Base-by-base conservation (phyloP, 1,140 invertebrate genomes). In the Achatina immaculata region DNA sequence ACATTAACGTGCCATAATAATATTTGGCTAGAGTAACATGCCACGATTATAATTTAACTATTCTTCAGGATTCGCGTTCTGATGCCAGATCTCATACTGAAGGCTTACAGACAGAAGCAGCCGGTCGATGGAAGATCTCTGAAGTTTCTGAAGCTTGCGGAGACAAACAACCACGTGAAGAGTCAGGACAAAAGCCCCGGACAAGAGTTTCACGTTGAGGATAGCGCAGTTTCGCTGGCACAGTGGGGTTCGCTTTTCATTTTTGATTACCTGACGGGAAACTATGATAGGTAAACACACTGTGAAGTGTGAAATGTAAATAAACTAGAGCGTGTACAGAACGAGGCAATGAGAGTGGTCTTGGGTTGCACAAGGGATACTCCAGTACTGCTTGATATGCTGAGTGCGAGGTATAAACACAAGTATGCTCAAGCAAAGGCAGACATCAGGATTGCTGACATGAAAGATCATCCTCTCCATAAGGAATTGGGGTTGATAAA, bases 231-330 rank as follows among this genome's bases (percentile, higher is more conserved):
- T 9, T 83, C 89, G 34, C 71, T 92, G 28, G 80, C 91, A 14
- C 92, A 92, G 83, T 92, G 92, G 92, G 90, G 91, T 69, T 88
- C 89, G 80, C 86, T 92, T 82, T 87, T 92, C 34, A 80, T 92
- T 14, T 92, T 92, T 84, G 92, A 92, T 83, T 92, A 90, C 78
- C 83, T 92, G n/a, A 92, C 92, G 9, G 92, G 87, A 43, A 91
- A 92, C 75, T 92, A 92, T 83, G 92, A 92, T 83, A 90, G 91
- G 91, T 91, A 84, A 80, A 81, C 55, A n/a, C 31, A 0, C 16
- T n/a, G 2, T 16, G 1, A 16, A 62, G 19, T 68, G 38, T 28
- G 24, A 77, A 28, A 14, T 73, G 19, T 16, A 21, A 43, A 16
- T 40, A 34, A n/a, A n/a, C n/a, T n/a, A n/a, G n/a, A n/a, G n/a